Conservation (phyloP, 2,888 invertebrate species). For the Chloroclysta siterata region DNA sequence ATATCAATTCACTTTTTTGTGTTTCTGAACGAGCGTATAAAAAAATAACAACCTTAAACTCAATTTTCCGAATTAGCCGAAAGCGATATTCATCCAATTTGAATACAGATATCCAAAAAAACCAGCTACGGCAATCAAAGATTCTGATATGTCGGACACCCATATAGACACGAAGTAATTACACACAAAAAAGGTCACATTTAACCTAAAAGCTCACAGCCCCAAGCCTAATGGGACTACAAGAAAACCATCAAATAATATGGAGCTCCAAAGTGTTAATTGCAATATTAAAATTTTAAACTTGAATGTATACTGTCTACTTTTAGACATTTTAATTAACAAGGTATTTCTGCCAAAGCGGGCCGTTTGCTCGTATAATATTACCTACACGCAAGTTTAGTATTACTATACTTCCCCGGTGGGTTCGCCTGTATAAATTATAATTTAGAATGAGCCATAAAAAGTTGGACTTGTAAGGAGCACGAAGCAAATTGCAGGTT, state of each 20-base stretch:
- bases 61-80: not conserved
- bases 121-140: not conserved
- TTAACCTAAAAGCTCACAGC: constrained; percentile 5
- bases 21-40: not conserved
- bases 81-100: constrained; percentile 3
- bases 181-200: not conserved
- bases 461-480: not conserved
- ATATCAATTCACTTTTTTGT: too few species aligned
- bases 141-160: not conserved
- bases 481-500: not conserved
- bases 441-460: not conserved
- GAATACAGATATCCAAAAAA: not conserved
- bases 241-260: constrained; percentile 9
- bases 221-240: constrained; percentile 4
- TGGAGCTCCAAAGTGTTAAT: constrained; percentile 16
- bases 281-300: constrained; percentile 23
- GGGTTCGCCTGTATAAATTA: constrained; percentile 7
- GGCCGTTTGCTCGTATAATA: constrained; percentile 16
- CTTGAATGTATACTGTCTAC: constrained; percentile 15
- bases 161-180: not conserved
- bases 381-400: constrained; percentile 28
- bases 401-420: not conserved
- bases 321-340: constrained; percentile 47
- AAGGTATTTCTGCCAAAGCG: constrained; percentile 41
- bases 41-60: not conserved